These are phyloP conservation scores for Apaloderma vittatum DNA, from an alignment of 2,113 vertebrate genomes.

Conservation along the genomic window DNA sequence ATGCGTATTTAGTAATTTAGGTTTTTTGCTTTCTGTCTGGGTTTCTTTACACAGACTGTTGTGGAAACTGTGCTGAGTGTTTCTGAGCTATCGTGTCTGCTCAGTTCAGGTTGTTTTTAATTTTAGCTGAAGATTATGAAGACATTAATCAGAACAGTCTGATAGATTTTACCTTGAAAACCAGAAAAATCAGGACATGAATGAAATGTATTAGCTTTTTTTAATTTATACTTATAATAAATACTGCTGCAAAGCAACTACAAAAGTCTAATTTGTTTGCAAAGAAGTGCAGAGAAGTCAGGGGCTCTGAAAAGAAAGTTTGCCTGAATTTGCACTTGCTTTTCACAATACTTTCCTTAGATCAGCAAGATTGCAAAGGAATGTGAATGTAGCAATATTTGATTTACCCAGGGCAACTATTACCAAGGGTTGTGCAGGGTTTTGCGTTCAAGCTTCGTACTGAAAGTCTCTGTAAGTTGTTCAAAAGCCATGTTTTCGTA, in stretches of 20 bases:
- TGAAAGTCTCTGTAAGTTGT: background rate
- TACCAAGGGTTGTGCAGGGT: background rate
- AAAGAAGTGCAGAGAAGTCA: background rate
- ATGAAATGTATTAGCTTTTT: background rate
- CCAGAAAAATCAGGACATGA: background rate
- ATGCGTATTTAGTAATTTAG: background rate
- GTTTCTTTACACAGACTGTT: background rate
- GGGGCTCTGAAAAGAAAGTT: background rate
- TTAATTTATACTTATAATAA: background rate
- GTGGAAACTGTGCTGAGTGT: background rate
- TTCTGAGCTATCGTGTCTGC: background rate
- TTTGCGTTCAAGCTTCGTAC: background rate
- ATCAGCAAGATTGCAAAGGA: background rate
- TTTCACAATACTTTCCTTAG: background rate
- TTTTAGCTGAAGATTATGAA: background rate
- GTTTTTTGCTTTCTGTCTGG: background rate
- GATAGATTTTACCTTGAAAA: background rate
- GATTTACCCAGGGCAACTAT: background rate
- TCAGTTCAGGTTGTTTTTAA: background rate
- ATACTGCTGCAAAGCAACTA: background rate
- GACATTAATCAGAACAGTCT: background rate
- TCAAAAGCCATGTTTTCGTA: background rate
- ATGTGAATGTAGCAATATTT: constrained; percentile 5
- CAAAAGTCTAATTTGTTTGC: background rate
- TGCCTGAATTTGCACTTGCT: background rate